Evolutionary conservation across 1,140 invertebrate species (phyloP).

Genomic region (Arctopsyche grandis): DNA sequence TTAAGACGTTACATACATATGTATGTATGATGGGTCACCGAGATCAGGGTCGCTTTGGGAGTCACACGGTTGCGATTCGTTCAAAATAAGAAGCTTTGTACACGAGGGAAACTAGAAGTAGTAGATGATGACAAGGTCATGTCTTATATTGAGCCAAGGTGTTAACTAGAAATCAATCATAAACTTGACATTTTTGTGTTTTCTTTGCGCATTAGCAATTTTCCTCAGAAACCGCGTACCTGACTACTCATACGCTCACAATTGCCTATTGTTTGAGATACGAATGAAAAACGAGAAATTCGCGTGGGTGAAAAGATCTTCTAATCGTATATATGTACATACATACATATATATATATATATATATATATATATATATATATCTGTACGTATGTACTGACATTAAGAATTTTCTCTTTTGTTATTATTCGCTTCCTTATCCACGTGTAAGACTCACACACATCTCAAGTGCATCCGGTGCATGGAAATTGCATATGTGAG

Average conservation of each 20-base stretch:
- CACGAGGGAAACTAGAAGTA: too few relatives aligned
- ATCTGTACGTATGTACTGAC: neutral
- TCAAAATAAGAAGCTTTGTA: too few relatives aligned
- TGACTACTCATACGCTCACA: neutral
- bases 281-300: neutral
- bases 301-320: neutral
- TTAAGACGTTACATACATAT: too few relatives aligned
- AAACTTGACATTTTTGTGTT: neutral
- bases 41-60: too few relatives aligned
- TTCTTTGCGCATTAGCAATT: neutral
- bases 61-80: too few relatives aligned
- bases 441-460: neutral
- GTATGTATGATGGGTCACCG: too few relatives aligned
- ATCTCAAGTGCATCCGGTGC: neutral
- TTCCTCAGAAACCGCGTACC: neutral
- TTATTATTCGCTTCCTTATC: slow-evolving; percentile 1
- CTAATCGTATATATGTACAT: neutral
- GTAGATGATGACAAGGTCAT: too few relatives aligned
- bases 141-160: too few relatives aligned
- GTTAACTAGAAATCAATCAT: too few relatives aligned
- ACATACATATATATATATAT: neutral
- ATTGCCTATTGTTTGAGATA: neutral
- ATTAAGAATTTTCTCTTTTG: neutral
- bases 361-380: neutral
- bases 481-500: neutral